Evolutionary conservation across 1,140 invertebrate species (phyloP).

Genomic region (Hylaeus volcanicus): DNA sequence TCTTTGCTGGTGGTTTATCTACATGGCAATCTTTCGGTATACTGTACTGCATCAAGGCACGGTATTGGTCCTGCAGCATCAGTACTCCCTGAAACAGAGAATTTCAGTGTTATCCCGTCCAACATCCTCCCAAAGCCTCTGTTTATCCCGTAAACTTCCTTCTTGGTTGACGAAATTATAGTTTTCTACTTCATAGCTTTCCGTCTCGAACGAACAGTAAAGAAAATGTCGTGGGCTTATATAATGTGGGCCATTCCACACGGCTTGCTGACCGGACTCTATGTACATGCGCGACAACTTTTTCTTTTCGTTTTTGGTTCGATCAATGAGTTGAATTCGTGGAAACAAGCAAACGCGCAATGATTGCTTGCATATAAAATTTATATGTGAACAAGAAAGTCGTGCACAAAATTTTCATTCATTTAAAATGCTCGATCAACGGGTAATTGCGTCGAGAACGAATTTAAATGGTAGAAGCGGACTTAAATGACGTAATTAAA

Average conservation of each 20-base stretch:
- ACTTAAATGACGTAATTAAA: conserved; percentile 30
- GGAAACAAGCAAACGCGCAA: conserved; percentile 43
- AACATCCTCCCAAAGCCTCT: conserved; percentile 72
- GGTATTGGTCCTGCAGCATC: conserved; percentile 86
- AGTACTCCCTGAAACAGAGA: conserved; percentile 84
- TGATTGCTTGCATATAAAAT: conserved; percentile 46
- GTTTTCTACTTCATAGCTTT: conserved; percentile 72
- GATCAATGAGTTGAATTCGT: conserved; percentile 32
- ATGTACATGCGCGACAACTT: conserved; percentile 36
- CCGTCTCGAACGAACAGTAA: conserved; percentile 62
- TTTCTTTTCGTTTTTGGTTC: not conserved
- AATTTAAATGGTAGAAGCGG: conserved; percentile 50
- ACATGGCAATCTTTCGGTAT: conserved; percentile 82
- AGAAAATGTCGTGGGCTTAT: conserved; percentile 60
- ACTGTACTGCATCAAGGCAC: conserved; percentile 87
- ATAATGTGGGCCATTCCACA: conserved; percentile 65
- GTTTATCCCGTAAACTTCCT: conserved; percentile 74
- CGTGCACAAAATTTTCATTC: conserved; percentile 44
- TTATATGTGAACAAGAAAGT: conserved; percentile 29
- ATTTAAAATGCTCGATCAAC: conserved; percentile 16
- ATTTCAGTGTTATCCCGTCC: conserved; percentile 81
- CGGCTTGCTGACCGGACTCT: conserved; percentile 54
- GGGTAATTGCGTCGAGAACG: conserved; percentile 37
- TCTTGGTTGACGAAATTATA: conserved; percentile 74
- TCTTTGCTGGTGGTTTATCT: conserved; percentile 82